These are phyloP conservation scores for Opisthocomus hoazin DNA, from an alignment of 2,113 vertebrate species.

Conservation along the genomic window DNA sequence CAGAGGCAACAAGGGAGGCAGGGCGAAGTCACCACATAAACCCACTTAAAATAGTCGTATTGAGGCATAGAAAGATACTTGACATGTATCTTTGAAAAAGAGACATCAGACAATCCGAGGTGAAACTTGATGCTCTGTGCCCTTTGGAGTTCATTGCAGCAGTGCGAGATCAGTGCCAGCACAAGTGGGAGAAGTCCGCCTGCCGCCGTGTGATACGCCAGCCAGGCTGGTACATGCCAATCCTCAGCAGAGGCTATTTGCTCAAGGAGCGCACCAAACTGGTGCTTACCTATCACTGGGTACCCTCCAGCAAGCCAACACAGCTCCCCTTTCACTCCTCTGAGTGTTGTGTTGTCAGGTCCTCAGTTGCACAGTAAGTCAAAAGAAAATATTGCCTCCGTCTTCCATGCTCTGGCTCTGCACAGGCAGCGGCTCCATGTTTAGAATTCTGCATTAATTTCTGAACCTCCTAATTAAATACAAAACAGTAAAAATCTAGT, in stretches of 20 bases:
- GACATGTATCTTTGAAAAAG: not conserved
- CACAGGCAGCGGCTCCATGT: not conserved
- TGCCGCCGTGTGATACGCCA: not conserved
- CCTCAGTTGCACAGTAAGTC: not conserved
- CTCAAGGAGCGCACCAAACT: not conserved
- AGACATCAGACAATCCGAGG: not conserved
- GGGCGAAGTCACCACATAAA: not conserved
- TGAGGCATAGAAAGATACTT: not conserved
- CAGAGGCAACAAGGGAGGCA: not conserved
- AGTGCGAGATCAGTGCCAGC: not conserved
- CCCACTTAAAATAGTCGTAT: not conserved
- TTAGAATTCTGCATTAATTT: not conserved
- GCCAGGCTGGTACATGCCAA: not conserved
- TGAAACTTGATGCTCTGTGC: not conserved
- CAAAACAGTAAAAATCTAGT: not conserved
- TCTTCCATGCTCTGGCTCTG: not conserved
- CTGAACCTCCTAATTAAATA: not conserved
- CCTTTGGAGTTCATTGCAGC: not conserved
- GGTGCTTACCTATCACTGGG: not conserved
- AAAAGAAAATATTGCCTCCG: not conserved
- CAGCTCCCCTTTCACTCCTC: not conserved
- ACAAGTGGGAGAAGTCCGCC: not conserved
- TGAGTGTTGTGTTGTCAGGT: accelerated
- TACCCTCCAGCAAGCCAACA: not conserved
- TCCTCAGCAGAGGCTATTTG: not conserved